Conservation (phyloP, 1,140 invertebrate species). For the Neocloeon triangulifer region DNA sequence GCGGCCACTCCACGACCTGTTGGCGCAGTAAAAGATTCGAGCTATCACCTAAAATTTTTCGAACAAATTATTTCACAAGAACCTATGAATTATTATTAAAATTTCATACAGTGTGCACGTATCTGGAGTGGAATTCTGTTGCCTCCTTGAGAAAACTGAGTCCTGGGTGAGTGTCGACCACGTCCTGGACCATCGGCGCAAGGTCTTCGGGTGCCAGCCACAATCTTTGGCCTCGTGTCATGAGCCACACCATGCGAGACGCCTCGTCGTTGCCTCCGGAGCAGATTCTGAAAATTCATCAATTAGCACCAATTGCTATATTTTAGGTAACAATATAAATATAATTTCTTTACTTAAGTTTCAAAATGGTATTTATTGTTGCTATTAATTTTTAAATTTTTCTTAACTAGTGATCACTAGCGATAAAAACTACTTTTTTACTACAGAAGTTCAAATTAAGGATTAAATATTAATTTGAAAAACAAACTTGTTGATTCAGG, state of each 20-base stretch:
- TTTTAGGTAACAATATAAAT: too few species aligned
- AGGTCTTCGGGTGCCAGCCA: constrained; percentile 66
- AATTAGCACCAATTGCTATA: too few species aligned
- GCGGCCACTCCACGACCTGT: constrained; percentile 89
- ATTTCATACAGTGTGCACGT: constrained; percentile 67
- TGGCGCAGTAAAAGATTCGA: constrained; percentile 95
- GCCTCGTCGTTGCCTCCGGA: constrained; percentile 67
- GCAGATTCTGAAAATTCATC: too few species aligned
- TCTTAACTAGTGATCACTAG: too few species aligned
- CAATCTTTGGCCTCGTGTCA: constrained; percentile 20
- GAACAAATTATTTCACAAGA: constrained; percentile 1
- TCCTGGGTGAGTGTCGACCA: constrained; percentile 98
- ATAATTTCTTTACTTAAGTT: too few species aligned
- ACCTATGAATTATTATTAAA: neutral
- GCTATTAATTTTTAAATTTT: too few species aligned
- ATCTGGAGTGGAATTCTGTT: constrained; percentile 95
- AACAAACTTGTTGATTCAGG: too few species aligned
- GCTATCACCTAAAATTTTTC: constrained; percentile 58
- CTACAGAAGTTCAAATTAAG: too few species aligned
- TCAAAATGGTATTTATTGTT: too few species aligned
- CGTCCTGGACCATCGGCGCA: constrained; percentile 83
- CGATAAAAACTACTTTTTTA: too few species aligned
- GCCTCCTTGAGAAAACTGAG: constrained; percentile 91
- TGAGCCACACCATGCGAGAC: constrained; percentile 62
- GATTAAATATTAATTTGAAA: too few species aligned